Percentiles rank a stretch among this genome's conserved stretches.
Evolutionary conservation across 2,797 vertebrate species (phyloP).

Genomic region (Pseudotriccus pelzelni): DNA sequence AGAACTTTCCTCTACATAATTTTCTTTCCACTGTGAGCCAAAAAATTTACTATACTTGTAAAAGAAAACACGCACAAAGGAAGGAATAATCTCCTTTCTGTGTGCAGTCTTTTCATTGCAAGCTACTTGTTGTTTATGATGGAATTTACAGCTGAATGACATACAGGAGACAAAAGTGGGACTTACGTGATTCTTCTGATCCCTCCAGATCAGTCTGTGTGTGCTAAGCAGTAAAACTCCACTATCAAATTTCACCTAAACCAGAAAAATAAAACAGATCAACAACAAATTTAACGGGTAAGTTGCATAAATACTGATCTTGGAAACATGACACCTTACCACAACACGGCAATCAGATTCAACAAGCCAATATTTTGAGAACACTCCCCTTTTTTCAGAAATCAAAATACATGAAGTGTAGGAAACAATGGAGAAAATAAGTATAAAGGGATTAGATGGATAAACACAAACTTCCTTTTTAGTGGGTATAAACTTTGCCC

Average conservation of each 20-base stretch:
- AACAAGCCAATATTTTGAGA: not conserved
- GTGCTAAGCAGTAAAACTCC: conserved; percentile 91
- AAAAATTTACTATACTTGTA: not conserved
- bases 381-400: not conserved
- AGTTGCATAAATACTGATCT: not conserved
- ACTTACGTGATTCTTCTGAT: conserved; percentile 93
- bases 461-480: conserved; percentile 25
- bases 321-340: not conserved
- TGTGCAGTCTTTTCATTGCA: not conserved
- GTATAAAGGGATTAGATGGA: not conserved
- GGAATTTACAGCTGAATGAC: not conserved
- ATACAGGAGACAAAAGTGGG: not conserved
- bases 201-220: conserved; percentile 94
- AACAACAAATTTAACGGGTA: not conserved
- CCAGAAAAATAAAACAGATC: not conserved
- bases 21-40: not conserved
- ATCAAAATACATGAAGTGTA: not conserved
- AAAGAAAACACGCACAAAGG: not conserved
- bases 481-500: not conserved
- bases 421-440: not conserved
- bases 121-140: not conserved
- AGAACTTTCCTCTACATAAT: not conserved
- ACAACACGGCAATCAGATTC: not conserved
- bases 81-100: not conserved
- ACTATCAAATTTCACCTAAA: conserved; percentile 88